phyloP scores from a whole-genome alignment of 2,888 invertebrate species.

The Eilema griseolum region DNA sequence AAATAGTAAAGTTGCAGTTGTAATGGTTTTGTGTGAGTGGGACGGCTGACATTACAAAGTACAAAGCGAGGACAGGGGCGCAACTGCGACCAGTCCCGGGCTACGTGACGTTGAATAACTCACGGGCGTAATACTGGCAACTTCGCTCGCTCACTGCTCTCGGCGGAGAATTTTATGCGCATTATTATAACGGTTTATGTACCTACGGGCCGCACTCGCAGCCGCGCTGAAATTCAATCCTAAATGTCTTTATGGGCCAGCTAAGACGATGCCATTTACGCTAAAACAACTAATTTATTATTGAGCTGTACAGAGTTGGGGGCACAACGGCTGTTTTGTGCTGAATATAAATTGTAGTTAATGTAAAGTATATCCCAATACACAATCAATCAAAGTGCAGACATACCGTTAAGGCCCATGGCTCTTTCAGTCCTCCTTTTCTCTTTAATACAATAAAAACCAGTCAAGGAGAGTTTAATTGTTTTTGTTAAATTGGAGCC shows the following conservation, averaged over 20 bases:
- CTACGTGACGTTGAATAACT: slow-evolving; percentile 81
- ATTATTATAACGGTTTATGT: slow-evolving; percentile 73
- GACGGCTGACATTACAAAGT: slow-evolving; percentile 44
- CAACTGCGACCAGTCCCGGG: slow-evolving; percentile 55
- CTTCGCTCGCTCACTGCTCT: slow-evolving; percentile 70
- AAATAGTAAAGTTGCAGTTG: slow-evolving; percentile 39
- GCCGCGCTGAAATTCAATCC: slow-evolving; percentile 66
- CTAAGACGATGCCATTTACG: slow-evolving; percentile 67
- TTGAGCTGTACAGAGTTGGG: slow-evolving; percentile 57
- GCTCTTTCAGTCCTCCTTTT: background rate
- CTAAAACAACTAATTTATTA: slow-evolving; percentile 74
- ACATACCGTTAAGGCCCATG: background rate
- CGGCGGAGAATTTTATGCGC: slow-evolving; percentile 75
- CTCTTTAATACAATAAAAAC: background rate
- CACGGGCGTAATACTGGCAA: slow-evolving; percentile 69
- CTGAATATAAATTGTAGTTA: slow-evolving; percentile 54
- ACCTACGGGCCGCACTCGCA: slow-evolving; percentile 54
- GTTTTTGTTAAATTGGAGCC: no score
- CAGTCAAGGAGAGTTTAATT: background rate
- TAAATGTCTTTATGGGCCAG: slow-evolving; percentile 72
- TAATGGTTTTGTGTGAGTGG: slow-evolving; percentile 34
- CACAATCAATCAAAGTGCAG: background rate
- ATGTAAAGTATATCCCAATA: slow-evolving; percentile 23
- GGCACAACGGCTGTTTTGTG: slow-evolving; percentile 56
- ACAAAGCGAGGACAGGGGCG: slow-evolving; percentile 44